These are phyloP conservation scores for Lasioglossum malachurum DNA, from an alignment of 2,888 invertebrate genomes.

Conservation along the genomic window DNA sequence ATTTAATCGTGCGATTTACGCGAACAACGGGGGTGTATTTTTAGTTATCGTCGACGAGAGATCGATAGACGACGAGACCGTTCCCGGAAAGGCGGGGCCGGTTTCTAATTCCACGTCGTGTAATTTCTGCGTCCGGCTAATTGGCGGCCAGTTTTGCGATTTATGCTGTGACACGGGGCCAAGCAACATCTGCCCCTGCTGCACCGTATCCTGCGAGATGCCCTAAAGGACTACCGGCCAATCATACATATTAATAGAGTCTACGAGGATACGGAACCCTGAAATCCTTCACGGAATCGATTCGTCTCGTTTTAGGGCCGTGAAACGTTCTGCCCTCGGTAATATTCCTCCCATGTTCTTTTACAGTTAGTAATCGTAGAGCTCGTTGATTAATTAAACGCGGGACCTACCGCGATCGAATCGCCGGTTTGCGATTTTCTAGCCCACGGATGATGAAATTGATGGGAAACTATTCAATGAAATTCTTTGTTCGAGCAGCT, in stretches of 20 bases:
- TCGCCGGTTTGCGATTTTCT: background rate
- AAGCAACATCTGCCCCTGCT: conserved; percentile 64
- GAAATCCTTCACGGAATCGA: conserved; percentile 68
- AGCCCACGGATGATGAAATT: background rate
- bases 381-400: background rate
- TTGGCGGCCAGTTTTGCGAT: conserved; percentile 72
- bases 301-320: conserved; percentile 25
- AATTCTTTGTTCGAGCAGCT: background rate
- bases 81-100: conserved; percentile 29
- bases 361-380: background rate
- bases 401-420: background rate
- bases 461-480: background rate
- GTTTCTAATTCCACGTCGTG: conserved; percentile 67
- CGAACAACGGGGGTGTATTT: conserved; percentile 18
- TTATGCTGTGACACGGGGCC: conserved; percentile 66
- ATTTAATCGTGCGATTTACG: background rate
- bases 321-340: conserved; percentile 1
- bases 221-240: conserved; percentile 74
- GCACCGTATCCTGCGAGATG: conserved; percentile 54
- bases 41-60: background rate
- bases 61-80: conserved; percentile 6
- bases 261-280: conserved; percentile 59
- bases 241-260: conserved; percentile 82
- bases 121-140: conserved; percentile 75
- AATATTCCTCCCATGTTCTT: background rate